phyloP scores from a whole-genome alignment of 2,113 vertebrate genomes.

The Strigops habroptila region DNA sequence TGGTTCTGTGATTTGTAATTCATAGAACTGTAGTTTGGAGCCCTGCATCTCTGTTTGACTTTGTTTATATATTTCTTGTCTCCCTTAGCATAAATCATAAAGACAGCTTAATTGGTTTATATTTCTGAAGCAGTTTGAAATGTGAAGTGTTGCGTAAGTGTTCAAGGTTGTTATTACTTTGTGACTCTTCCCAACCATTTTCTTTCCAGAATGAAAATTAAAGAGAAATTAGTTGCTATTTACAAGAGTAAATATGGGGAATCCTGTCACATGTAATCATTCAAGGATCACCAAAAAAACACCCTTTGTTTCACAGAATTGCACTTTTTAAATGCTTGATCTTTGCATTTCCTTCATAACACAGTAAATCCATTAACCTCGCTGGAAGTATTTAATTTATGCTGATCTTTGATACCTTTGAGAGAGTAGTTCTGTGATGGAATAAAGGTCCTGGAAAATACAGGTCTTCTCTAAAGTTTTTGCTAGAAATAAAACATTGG shows the following conservation, averaged over 20 bases:
- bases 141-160: conserved; percentile 29
- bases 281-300: neutral
- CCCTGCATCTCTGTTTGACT: conserved; percentile 26
- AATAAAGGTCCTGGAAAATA: neutral
- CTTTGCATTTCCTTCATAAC: neutral
- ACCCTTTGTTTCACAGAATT: neutral
- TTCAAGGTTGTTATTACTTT: conserved; percentile 46
- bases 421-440: neutral
- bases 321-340: neutral
- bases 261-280: neutral
- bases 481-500: neutral
- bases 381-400: neutral
- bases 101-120: conserved; percentile 60
- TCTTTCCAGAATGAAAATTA: conserved; percentile 21
- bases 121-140: conserved; percentile 43
- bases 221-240: conserved; percentile 30
- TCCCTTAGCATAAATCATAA: conserved; percentile 41
- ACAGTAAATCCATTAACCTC: neutral
- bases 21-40: neutral
- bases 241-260: conserved; percentile 16
- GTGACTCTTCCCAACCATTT: conserved; percentile 27
- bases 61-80: conserved; percentile 53
- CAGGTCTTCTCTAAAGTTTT: neutral
- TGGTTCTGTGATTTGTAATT: neutral
- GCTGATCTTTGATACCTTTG: neutral